phyloP scores from a whole-genome alignment of 2,888 invertebrate species.

The Lasioglossum villosulum region DNA sequence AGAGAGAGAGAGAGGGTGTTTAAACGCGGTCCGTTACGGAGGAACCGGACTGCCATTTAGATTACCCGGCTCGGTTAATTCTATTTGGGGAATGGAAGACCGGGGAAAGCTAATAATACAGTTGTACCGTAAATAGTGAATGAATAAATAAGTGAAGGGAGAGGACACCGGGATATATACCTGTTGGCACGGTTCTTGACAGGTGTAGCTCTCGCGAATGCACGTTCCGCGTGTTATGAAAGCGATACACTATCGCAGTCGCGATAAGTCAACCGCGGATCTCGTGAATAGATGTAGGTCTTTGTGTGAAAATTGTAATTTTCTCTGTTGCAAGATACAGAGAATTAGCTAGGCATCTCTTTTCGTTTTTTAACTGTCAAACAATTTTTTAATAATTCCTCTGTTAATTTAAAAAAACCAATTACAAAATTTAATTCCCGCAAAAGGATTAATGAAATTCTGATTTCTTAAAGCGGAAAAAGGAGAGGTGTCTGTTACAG shows the following conservation, averaged over 20 bases:
- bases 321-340: too few species aligned
- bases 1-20: not conserved
- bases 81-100: conserved; percentile 15
- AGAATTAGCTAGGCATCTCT: too few species aligned
- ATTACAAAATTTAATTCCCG: too few species aligned
- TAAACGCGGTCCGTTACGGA: conserved; percentile 9
- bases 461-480: too few species aligned
- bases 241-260: not conserved
- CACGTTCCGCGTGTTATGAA: not conserved
- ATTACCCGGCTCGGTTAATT: conserved; percentile 18
- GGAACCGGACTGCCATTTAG: not conserved
- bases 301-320: too few species aligned
- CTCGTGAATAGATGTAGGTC: too few species aligned
- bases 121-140: conserved; percentile 6
- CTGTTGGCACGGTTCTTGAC: not conserved
- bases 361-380: too few species aligned
- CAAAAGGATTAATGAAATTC: too few species aligned
- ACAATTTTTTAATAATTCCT: too few species aligned
- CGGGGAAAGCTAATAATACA: conserved; percentile 24
- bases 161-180: not conserved
- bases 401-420: too few species aligned
- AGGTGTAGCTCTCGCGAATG: not conserved
- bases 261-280: not conserved
- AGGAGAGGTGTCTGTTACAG: too few species aligned
- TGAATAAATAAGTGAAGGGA: conserved; percentile 13